phyloP scores from a whole-genome alignment of 2,113 vertebrate genomes.

The human region DNA sequence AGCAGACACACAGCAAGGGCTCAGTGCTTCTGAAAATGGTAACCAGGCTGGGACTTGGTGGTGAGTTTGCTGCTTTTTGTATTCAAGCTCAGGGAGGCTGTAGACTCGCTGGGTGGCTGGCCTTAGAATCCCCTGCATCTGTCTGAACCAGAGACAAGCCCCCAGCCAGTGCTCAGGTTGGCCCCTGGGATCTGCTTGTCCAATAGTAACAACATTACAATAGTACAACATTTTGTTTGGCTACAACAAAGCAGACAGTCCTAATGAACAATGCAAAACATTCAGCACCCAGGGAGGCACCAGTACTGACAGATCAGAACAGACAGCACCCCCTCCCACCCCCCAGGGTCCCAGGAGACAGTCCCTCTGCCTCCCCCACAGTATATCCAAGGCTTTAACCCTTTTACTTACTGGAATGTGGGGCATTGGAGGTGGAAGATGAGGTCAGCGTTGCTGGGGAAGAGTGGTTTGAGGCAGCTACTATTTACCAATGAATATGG shows the following conservation, averaged over 20 bases:
- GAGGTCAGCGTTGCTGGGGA: neutral
- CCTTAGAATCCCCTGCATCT: neutral
- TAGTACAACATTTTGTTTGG: too few relatives aligned
- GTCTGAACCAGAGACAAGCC: neutral
- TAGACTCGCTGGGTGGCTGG: neutral
- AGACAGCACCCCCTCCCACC: neutral
- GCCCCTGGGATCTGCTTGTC: neutral
- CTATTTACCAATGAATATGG: neutral
- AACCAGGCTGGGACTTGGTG: neutral
- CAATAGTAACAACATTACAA: neutral
- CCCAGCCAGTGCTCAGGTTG: neutral
- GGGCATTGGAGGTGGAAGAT: neutral
- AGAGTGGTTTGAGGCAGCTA: neutral
- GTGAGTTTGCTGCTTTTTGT: neutral
- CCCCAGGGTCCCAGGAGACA: neutral
- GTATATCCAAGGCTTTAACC: neutral
- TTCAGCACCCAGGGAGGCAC: neutral
- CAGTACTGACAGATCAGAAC: neutral
- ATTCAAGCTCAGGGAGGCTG: neutral
- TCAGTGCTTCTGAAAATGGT: neutral
- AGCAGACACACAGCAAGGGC: too few relatives aligned
- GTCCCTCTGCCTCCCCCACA: fast-evolving
- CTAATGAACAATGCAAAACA: neutral
- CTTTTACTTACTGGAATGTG: neutral
- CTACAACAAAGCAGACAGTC: neutral